Percentiles rank a stretch among this genome's conserved stretches.
Evolutionary conservation across 37 sponge, comb jelly and placozoan species (phyloP).

Genomic region (Corticium candelabrum): DNA sequence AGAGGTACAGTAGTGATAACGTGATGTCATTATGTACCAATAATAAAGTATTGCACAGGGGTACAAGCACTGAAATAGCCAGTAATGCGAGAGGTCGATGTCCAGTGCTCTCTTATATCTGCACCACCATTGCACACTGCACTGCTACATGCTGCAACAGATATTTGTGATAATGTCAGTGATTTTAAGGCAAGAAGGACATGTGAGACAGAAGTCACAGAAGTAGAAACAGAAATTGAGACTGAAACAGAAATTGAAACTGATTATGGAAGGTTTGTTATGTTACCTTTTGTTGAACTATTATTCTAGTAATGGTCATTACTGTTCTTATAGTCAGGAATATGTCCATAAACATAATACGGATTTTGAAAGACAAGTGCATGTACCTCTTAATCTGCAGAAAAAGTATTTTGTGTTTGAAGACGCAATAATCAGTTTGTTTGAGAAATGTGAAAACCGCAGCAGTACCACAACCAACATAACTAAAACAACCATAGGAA

Average conservation of each 20-base stretch:
- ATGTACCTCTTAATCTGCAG: background rate
- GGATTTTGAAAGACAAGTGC: too few species aligned
- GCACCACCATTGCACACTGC: background rate
- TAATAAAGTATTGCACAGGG: too few species aligned
- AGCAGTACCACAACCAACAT: background rate
- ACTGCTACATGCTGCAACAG: too few species aligned
- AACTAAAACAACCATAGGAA: conserved; percentile 8
- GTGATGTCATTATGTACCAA: too few species aligned
- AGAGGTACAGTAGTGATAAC: too few species aligned
- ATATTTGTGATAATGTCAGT: too few species aligned
- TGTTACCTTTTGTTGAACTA: background rate
- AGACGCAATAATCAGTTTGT: conserved; percentile 12
- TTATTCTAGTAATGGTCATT: background rate
- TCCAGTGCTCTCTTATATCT: background rate
- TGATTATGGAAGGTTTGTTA: background rate
- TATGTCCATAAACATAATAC: background rate
- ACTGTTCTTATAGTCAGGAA: background rate
- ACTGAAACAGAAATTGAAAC: background rate
- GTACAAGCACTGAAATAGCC: too few species aligned
- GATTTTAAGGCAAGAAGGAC: too few species aligned
- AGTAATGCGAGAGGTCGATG: background rate
- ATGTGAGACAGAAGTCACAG: too few species aligned
- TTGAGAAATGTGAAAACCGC: conserved; percentile 14
- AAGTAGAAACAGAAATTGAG: too few species aligned
- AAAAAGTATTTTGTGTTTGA: conserved; percentile 24